Percentiles rank a stretch among this genome's conserved stretches.
phyloP scores from a whole-genome alignment of 2,888 invertebrate genomes.

The Flabesymbios commensalis region DNA sequence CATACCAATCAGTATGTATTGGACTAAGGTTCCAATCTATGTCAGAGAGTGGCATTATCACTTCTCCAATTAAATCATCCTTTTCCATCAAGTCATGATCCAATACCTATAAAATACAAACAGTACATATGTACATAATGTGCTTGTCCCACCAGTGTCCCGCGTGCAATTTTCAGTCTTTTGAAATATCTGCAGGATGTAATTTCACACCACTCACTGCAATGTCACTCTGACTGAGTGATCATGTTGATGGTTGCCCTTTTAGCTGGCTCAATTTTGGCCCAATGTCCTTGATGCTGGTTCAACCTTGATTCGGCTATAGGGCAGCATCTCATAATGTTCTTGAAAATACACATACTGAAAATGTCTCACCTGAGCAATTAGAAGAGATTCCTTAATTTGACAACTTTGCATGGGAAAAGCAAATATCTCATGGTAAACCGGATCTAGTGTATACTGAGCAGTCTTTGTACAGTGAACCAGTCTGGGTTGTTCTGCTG shows the following conservation, averaged over 20 bases:
- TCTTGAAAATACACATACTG: too few relatives aligned
- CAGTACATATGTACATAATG: neutral
- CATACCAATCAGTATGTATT: conserved; percentile 48
- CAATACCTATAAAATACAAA: conserved; percentile 35
- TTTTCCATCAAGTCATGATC: conserved; percentile 44
- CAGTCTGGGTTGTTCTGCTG: conserved; percentile 40
- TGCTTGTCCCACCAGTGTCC: too few relatives aligned
- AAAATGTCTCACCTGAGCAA: conserved; percentile 39
- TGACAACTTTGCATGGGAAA: conserved; percentile 42
- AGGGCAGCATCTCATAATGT: too few relatives aligned
- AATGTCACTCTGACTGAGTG: too few relatives aligned
- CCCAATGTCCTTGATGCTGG: too few relatives aligned
- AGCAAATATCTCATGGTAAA: conserved; percentile 53
- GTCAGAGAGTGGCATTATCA: conserved; percentile 40
- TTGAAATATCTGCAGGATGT: too few relatives aligned
- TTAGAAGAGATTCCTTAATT: conserved; percentile 38
- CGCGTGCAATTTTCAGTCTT: too few relatives aligned
- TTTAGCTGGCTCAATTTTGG: too few relatives aligned
- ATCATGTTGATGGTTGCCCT: too few relatives aligned
- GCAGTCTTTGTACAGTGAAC: conserved; percentile 40
- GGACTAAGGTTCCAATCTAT: conserved; percentile 44
- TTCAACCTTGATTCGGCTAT: too few relatives aligned
- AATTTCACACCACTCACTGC: too few relatives aligned
- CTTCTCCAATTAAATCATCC: conserved; percentile 54
- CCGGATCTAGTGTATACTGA: conserved; percentile 43